A percentile compares a stretch with the other conserved stretches of the same genome.
Conservation (phyloP, 2,888 invertebrate species). For the Epistrophe grossulariae region DNA sequence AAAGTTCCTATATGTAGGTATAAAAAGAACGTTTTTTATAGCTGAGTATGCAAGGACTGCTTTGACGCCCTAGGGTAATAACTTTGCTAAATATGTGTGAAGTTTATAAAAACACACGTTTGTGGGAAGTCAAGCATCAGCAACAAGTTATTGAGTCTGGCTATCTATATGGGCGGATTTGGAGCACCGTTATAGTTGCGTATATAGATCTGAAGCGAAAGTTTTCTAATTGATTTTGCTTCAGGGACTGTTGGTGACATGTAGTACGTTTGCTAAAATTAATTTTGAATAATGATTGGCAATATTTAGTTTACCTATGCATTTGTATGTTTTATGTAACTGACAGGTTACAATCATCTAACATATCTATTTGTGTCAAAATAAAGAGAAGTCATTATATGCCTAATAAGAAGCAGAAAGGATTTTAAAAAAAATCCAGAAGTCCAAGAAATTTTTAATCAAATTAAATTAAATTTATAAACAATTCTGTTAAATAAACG, state of each 20-base stretch:
- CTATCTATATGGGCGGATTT: neutral
- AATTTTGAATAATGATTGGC: too few relatives aligned
- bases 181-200: neutral
- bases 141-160: slow-evolving; percentile 69
- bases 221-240: slow-evolving; percentile 54
- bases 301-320: neutral
- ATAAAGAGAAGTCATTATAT: too few relatives aligned
- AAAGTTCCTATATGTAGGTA: neutral
- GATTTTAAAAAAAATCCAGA: too few relatives aligned
- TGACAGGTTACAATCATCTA: too few relatives aligned
- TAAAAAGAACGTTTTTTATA: slow-evolving; percentile 12
- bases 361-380: too few relatives aligned
- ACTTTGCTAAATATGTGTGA: neutral
- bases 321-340: too few relatives aligned
- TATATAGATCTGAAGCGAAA: neutral
- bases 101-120: slow-evolving; percentile 42
- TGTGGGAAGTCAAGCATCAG: slow-evolving; percentile 54
- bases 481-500: too few relatives aligned
- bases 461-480: too few relatives aligned
- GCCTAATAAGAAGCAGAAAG: too few relatives aligned
- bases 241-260: slow-evolving; percentile 49
- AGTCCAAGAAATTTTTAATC: too few relatives aligned
- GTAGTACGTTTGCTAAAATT: neutral
- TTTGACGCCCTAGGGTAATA: slow-evolving; percentile 37
- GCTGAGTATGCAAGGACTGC: neutral